These are phyloP conservation scores for Anguilla rostrata DNA, from an alignment of 2,113 vertebrate genomes.

Conservation along the genomic window DNA sequence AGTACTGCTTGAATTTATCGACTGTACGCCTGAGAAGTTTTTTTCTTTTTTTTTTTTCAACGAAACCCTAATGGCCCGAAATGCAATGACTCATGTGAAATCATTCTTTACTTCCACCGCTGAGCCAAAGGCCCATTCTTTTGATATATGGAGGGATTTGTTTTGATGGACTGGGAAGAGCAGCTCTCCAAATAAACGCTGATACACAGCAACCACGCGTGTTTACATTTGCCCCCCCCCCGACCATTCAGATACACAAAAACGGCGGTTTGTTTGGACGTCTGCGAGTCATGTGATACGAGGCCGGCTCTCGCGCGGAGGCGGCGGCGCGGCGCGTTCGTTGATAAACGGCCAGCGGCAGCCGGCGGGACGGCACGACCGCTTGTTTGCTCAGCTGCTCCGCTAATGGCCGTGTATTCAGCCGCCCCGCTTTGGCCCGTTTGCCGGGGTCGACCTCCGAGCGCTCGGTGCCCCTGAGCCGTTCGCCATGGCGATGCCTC, in stretches of 20 bases:
- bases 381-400: not conserved
- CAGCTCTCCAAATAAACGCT: not conserved
- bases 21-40: constrained; percentile 24
- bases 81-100: constrained; percentile 39
- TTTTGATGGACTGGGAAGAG: constrained; percentile 25
- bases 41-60: constrained; percentile 33
- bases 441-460: constrained; percentile 23
- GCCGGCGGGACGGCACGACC: no score
- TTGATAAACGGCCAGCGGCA: not conserved
- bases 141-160: constrained; percentile 31
- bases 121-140: constrained; percentile 28
- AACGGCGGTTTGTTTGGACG: not conserved
- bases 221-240: not conserved
- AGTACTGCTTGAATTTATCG: constrained; percentile 31
- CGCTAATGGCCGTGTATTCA: not conserved
- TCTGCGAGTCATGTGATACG: constrained; percentile 4
- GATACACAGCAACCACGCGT: not conserved
- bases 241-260: not conserved
- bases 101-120: constrained; percentile 28
- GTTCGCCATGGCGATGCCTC: constrained; percentile 33
- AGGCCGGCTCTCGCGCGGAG: not conserved
- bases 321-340: no score
- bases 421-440: not conserved
- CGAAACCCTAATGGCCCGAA: constrained; percentile 30
- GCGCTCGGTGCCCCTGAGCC: constrained; percentile 3